Evolutionary conservation across 2,888 invertebrate genomes (phyloP).

Genomic region (Pheosia tremula): DNA sequence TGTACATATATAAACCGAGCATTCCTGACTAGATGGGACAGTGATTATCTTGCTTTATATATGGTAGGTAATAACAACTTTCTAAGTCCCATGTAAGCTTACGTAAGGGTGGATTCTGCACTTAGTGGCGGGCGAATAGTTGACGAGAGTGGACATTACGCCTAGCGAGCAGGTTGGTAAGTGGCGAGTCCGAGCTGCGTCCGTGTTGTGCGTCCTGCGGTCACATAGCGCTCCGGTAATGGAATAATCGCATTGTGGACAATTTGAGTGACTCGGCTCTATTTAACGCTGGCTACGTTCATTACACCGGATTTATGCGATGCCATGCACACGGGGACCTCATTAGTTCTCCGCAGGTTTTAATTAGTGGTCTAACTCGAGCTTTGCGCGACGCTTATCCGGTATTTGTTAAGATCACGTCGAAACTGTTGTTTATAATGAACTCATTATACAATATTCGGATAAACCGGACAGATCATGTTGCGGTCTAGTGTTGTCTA

Average conservation of each 20-base stretch:
- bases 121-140: constrained; percentile 39
- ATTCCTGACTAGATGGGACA: neutral
- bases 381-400: constrained; percentile 46
- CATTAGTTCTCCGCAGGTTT: constrained; percentile 74
- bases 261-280: constrained; percentile 77
- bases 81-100: constrained; percentile 11
- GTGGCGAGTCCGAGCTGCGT: constrained; percentile 32
- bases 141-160: constrained; percentile 33
- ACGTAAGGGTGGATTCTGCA: constrained; percentile 31
- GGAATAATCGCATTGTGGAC: constrained; percentile 80
- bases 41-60: neutral
- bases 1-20: neutral
- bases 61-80: neutral
- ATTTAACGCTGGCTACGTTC: constrained; percentile 77
- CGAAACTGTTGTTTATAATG: constrained; percentile 20
- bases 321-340: constrained; percentile 74
- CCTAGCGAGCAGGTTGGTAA: constrained; percentile 17
- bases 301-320: constrained; percentile 78
- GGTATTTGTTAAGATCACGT: constrained; percentile 37
- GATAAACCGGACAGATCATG: constrained; percentile 43
- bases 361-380: constrained; percentile 69
- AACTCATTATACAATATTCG: constrained; percentile 37
- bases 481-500: constrained; percentile 56
- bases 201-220: constrained; percentile 49
- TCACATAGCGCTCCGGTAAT: constrained; percentile 64